Base-by-base conservation (phyloP, 2,113 vertebrate genomes). In the Ochotona curzoniae region DNA sequence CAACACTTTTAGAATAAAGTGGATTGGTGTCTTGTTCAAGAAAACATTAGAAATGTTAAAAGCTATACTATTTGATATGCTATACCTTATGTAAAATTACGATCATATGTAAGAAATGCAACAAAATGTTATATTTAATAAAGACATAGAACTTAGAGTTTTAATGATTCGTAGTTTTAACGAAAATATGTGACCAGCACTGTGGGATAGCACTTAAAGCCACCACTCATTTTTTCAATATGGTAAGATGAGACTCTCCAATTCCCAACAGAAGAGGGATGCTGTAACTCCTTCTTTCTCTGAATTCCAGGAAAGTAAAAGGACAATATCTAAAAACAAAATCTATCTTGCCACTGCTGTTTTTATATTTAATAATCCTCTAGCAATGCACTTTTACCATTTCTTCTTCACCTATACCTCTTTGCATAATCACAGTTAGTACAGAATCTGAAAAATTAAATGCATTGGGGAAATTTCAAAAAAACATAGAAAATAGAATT, bases 31-130 rank as follows among this genome's bases (percentile, higher is more conserved):
- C 74, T 75, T 70, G 69, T 80, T 87, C 9, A 66, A 87, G 20
- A 81, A 79, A 75, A 73, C 51, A 12, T 63, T 73, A 47, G 54
- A 51, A 63, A 88, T 57, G 30, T 78, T 93, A 78, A 94, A 26
- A 64, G 32, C 60, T 54, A 57, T 76, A 2, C 8, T 79, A 28
- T 70, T 83, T 54, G 60, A 69, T 91, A 63, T 76, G 26, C 13
- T 69, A 76, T n/a, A 70, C 44, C 86, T 74, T 93, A 63, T 8
- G 32, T 35, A 8, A 1, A 94, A 87, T 67, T 38, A 89, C 49
- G 47, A 57, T 35, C 0, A 7, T 64, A 73, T 71, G 2, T 78
- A 7, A 82, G 38, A 0, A 87, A 70, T 10, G 66, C 5, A 70
- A 51, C 38, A 6, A 90, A 64, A 73, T 63, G 57, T 26, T 5